Conservation (phyloP, 2,797 vertebrate species). For the Sebastes matsubarae region DNA sequence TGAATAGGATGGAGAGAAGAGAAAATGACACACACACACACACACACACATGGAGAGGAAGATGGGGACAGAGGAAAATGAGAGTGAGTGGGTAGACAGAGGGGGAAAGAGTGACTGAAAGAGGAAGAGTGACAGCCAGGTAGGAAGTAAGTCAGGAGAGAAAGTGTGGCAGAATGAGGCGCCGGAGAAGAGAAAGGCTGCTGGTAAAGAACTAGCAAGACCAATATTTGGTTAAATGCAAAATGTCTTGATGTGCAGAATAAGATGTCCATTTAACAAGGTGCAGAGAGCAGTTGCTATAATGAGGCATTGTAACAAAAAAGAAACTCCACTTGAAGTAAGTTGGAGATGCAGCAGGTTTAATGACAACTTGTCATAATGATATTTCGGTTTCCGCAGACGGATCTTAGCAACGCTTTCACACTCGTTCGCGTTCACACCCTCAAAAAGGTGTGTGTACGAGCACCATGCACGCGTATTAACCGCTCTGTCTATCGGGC, state of each 20-base stretch:
- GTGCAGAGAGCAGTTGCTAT: conserved; percentile 33
- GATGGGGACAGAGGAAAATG: conserved; percentile 43
- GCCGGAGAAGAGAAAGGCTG: neutral
- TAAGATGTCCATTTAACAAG: conserved; percentile 43
- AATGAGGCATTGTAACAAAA: conserved; percentile 46
- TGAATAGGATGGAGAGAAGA: conserved; percentile 59
- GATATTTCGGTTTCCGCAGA: conserved; percentile 6
- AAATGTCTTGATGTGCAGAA: conserved; percentile 21
- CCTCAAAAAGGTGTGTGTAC: neutral
- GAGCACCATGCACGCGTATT: neutral
- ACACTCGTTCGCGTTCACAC: neutral
- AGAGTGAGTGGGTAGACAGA: conserved; percentile 53
- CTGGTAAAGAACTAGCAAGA: conserved; percentile 17
- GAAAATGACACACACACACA: conserved; percentile 38
- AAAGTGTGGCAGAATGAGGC: conserved; percentile 18
- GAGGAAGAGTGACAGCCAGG: conserved; percentile 52
- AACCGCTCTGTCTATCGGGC: conserved; percentile 1
- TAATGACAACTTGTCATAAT: conserved; percentile 37
- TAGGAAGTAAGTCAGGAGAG: conserved; percentile 41
- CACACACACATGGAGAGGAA: conserved; percentile 15
- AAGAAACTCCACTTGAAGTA: conserved; percentile 18
- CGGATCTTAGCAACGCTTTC: conserved; percentile 5
- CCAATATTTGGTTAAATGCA: conserved; percentile 43
- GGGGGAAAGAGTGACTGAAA: conserved; percentile 16
- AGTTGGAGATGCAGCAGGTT: conserved; percentile 16